Evolutionary conservation across 2,113 vertebrate genomes (phyloP).

Genomic region (Halcyon senegalensis): DNA sequence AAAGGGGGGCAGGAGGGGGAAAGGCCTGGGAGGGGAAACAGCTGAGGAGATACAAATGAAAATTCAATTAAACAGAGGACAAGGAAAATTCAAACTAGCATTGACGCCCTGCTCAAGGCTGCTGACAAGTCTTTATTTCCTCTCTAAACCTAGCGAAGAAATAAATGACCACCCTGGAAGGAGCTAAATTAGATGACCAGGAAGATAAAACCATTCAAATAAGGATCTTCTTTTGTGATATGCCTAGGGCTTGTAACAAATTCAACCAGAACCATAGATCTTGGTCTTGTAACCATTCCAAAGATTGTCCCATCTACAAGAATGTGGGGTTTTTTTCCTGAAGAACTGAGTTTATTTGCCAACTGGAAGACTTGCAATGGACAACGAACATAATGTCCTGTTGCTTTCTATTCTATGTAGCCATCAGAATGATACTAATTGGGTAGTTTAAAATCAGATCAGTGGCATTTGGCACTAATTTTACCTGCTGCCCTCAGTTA

Average conservation of each 20-base stretch:
- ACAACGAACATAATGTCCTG: not conserved
- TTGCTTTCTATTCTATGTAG: not conserved
- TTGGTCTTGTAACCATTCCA: not conserved
- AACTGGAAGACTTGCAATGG: not conserved
- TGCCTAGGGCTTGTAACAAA: not conserved
- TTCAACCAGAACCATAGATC: not conserved
- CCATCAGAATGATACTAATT: not conserved
- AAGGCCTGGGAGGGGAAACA: slow-evolving; percentile 34
- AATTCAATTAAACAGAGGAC: slow-evolving; percentile 63
- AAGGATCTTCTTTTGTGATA: not conserved
- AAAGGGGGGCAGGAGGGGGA: not conserved
- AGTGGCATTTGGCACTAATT: not conserved
- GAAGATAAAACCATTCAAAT: not conserved
- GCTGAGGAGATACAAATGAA: slow-evolving; percentile 27
- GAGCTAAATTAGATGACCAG: slow-evolving; percentile 7
- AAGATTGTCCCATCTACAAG: not conserved
- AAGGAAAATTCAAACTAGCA: slow-evolving; percentile 14
- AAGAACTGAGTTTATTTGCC: not conserved
- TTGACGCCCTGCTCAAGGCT: slow-evolving; percentile 12
- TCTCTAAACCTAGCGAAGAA: not conserved
- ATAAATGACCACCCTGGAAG: not conserved
- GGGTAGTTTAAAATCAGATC: not conserved
- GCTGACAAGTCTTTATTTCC: not conserved
- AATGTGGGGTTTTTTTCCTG: not conserved
- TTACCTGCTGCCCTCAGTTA: not conserved